Percentiles rank a stretch among this genome's conserved stretches.
Conservation (phyloP, 2,797 vertebrate species). For the Phyllotis vaccarum region DNA sequence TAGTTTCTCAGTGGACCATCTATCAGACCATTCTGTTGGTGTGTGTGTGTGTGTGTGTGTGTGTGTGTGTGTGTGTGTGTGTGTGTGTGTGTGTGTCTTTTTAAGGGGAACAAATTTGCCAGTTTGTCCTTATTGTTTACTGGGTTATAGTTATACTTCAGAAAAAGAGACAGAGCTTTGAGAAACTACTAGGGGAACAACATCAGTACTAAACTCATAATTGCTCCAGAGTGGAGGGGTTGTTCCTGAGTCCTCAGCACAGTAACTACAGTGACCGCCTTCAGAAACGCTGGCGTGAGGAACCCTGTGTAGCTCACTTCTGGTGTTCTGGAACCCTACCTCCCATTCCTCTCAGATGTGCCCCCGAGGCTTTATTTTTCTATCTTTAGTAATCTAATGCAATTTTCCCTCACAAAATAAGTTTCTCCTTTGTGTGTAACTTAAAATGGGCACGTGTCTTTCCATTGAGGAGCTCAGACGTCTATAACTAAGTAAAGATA, state of each 20-base stretch:
- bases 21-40: background rate
- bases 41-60: background rate
- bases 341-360: background rate
- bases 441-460: background rate
- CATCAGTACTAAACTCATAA: background rate
- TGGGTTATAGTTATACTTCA: background rate
- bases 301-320: background rate
- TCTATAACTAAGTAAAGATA: background rate
- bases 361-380: background rate
- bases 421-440: background rate
- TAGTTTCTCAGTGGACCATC: background rate
- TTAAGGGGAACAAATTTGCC: background rate
- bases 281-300: background rate
- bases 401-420: background rate
- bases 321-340: background rate
- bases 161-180: constrained; percentile 6
- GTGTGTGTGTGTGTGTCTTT: background rate
- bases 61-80: background rate
- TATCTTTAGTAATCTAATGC: background rate
- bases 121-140: background rate
- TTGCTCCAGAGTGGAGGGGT: background rate
- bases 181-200: background rate
- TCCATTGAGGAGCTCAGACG: background rate
- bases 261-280: background rate
- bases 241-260: background rate